phyloP scores from a whole-genome alignment of 2,797 vertebrate genomes.

The Urocyon cinereoargenteus region DNA sequence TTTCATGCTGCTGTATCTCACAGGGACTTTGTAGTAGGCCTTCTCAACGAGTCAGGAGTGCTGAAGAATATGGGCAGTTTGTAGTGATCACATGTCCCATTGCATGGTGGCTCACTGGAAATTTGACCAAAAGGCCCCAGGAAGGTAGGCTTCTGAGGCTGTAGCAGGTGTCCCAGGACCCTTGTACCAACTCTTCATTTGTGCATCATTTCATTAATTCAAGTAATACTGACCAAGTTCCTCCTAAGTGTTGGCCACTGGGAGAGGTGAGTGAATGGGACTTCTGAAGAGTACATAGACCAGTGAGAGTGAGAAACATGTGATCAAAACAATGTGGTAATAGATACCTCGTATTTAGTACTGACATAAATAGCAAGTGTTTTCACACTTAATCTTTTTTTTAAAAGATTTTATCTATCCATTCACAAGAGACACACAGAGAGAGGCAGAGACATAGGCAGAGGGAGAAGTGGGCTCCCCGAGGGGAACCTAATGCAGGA shows the following conservation, averaged over 20 bases:
- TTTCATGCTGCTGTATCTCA: constrained; percentile 44
- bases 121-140: not conserved
- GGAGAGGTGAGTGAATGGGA: not conserved
- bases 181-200: not conserved
- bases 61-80: not conserved
- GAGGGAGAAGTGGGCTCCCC: too few relatives aligned
- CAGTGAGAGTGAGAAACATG: not conserved
- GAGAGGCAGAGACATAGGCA: too few relatives aligned
- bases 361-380: not conserved
- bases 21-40: not conserved
- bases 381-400: constrained; percentile 32
- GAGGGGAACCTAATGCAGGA: too few relatives aligned
- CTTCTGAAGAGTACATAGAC: not conserved
- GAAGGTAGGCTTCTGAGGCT: not conserved
- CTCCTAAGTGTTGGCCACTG: not conserved
- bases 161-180: not conserved
- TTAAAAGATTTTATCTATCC: too few relatives aligned
- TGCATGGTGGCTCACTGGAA: not conserved
- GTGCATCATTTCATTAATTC: not conserved
- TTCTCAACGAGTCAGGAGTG: not conserved
- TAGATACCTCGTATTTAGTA: not conserved
- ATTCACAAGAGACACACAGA: too few relatives aligned
- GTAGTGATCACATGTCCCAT: not conserved
- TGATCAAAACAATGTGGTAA: not conserved
- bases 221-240: not conserved